Evolutionary conservation across 2,113 vertebrate genomes (phyloP), one percentile per base, ranked within the genome.

Genomic region (Butorides virescens): DNA sequence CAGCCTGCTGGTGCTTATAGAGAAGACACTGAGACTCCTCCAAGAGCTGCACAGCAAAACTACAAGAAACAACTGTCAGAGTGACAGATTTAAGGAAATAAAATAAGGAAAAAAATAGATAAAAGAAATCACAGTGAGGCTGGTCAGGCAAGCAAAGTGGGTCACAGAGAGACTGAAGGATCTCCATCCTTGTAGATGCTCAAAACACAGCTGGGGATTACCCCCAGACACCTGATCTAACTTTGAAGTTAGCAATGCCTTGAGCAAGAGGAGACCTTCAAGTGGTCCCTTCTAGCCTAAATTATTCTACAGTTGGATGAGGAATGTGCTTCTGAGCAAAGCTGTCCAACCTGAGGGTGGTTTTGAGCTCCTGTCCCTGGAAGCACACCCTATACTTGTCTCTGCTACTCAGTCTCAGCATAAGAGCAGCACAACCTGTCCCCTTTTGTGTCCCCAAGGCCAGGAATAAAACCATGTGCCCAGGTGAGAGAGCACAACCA

Each of bases 251-350:
- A n/a, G 30, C 9, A 56, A 39, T 61, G 37, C 55, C 36, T 70
- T n/a, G 9, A 81, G 55, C 39, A 87, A 7, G 5, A 19, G 6
- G 19, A 49, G 27, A 83, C n/a, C 15, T 79, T 34, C 32, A 75
- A 9, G 55, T 79, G 27, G 22, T 65, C 37, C 7, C 25, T 71
- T 77, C 8, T 46, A 81, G 26, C 7, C 34, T 23, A 20, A 81
- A 49, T 90, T 53, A 53, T 21, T 15, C 34, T 19, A 1, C 0
- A 0, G 9, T 0, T 70, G 63, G 15, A 65, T 70, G 19, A 52
- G 20, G 55, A 80, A 20, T 26, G 36, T 36, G 17, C 18, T 93
- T 26, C 68, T 76, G 29, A 89, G 23, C 29, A 77, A 58, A 95
- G 34, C 36, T 44, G 39, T 18, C 8, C 14, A 44, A 49, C 21